Base-by-base conservation (phyloP, 2,888 invertebrate genomes). In the Dolichomitus sp. region DNA sequence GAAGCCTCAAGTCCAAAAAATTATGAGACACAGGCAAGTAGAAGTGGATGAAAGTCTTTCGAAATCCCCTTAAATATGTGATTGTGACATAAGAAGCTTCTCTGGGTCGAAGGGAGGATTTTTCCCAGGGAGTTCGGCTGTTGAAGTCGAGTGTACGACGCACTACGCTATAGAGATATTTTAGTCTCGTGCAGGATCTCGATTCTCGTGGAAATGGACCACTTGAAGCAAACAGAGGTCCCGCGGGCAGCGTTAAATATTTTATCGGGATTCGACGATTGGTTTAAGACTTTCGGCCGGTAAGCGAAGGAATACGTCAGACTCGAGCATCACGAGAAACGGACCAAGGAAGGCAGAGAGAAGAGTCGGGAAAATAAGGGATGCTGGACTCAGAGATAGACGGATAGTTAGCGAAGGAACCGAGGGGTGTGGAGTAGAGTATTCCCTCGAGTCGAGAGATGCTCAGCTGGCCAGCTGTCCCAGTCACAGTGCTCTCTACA, bases 241-340 rank as follows among this genome's bases (percentile, higher is more conserved):
- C 81, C 84, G 80, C 87, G 87, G 87, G 86, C 88, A 88, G 89
- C 87, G 90, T 84, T 93, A 91, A 93, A 93, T 93, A 93, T 93
- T 93, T 93, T 87, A 93, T 93, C 80, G 89, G 88, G 87, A 87
- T 91, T 91, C 91, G 91, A 93, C 91, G 92, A 93, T 93, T 93
- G 93, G 87, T 91, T 89, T 89, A 89, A 92, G 92, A 90, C 88
- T 75, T 88, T 89, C 88, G 86, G 86, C 83, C 87, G 81, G 84
- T 86, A 81, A 87, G 87, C 84, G 85, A 77, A 80, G 84, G 88
- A 84, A 84, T 78, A 82, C 77, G 83, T 79, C 63, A 74, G 84
- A 80, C 79, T 81, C 76, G 79, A 84, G 78, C 30, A 17, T 77
- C 45, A 70, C 27, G 66, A 84, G 77, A 52, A 23, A 65, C 33